phyloP scores from a whole-genome alignment of 2,888 invertebrate species.

The Melanophora roralis region DNA sequence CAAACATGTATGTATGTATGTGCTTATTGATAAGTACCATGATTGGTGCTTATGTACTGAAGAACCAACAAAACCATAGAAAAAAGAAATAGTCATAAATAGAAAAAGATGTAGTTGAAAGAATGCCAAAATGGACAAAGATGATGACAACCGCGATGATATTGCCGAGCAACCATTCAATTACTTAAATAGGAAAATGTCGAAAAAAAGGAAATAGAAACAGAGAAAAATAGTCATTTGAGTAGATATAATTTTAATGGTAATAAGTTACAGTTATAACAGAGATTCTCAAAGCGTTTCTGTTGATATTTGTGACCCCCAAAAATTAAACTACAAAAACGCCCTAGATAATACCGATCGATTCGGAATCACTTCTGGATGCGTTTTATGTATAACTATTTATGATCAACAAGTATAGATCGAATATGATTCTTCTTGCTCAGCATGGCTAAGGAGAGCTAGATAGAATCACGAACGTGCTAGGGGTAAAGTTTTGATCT shows the following conservation, averaged over 20 bases:
- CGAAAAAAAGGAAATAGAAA: constrained; percentile 9
- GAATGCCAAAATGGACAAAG: constrained; percentile 49
- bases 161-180: constrained; percentile 24
- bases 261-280: constrained; percentile 29
- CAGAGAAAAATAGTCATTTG: constrained; percentile 9
- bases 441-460: no score
- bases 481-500: no score
- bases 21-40: constrained; percentile 15
- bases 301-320: no score
- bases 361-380: no score
- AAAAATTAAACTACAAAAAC: no score
- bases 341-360: no score
- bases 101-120: constrained; percentile 48
- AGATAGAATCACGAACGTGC: no score
- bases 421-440: no score
- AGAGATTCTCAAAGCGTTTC: neutral
- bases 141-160: constrained; percentile 29
- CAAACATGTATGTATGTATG: neutral
- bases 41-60: constrained; percentile 28
- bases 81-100: neutral
- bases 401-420: no score
- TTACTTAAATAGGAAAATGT: constrained; percentile 26
- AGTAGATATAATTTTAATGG: constrained; percentile 42
- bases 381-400: no score
- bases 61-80: neutral